Percentiles rank a stretch among this genome's conserved stretches.
These are phyloP conservation scores for Magallana gigas DNA, from an alignment of 1,140 invertebrate genomes.

Conservation along the genomic window DNA sequence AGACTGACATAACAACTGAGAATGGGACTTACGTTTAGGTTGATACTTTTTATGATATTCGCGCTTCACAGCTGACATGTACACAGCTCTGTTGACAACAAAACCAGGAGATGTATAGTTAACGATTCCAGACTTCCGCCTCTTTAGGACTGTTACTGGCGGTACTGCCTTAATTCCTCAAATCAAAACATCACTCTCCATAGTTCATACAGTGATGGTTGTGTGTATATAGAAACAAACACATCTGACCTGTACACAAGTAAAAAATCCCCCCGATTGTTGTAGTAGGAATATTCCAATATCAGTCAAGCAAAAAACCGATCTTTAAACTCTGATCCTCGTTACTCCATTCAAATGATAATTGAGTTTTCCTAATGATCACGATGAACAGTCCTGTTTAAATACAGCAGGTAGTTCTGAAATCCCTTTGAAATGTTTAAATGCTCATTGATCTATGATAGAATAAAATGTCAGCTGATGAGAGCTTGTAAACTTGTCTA, in stretches of 20 bases:
- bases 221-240: too few species aligned
- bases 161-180: not conserved
- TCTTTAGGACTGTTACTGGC: too few species aligned
- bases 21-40: not conserved
- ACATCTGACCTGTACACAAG: too few species aligned
- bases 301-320: not conserved
- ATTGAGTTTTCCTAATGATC: constrained; percentile 19
- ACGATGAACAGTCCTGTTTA: not conserved
- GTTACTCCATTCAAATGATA: constrained; percentile 3
- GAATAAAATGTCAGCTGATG: not conserved
- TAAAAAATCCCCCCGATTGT: not conserved
- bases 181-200: constrained; percentile 20
- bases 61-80: constrained; percentile 15
- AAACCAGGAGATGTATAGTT: too few species aligned
- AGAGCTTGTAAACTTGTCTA: not conserved
- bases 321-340: not conserved
- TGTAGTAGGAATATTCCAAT: not conserved
- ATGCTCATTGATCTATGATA: not conserved
- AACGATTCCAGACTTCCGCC: too few species aligned
- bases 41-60: not conserved
- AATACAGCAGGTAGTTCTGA: not conserved
- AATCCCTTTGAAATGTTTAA: not conserved
- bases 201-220: not conserved
- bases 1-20: too few species aligned
- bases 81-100: not conserved